Percentiles rank a stretch among this genome's conserved stretches.
These are phyloP conservation scores for Ceratosolen solmsi DNA, from an alignment of 1,140 invertebrate species.

Conservation along the genomic window DNA sequence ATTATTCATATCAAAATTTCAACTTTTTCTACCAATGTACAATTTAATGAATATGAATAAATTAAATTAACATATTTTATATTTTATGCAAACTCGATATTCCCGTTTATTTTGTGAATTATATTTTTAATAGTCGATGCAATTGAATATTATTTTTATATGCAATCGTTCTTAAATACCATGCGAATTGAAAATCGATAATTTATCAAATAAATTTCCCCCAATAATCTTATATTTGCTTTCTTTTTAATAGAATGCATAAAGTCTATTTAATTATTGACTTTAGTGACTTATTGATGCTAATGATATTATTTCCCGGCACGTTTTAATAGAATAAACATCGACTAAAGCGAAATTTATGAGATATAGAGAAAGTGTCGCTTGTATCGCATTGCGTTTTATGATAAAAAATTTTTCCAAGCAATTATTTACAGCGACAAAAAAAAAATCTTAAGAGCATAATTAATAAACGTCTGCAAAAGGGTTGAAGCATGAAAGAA, in stretches of 20 bases:
- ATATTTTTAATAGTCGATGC: neutral
- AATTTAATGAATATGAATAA: conserved; percentile 15
- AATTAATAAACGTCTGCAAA: neutral
- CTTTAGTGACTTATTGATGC: neutral
- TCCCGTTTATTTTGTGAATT: neutral
- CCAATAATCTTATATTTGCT: neutral
- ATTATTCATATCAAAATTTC: neutral
- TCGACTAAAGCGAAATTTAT: neutral
- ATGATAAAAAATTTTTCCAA: too few species aligned
- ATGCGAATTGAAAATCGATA: conserved; percentile 13
- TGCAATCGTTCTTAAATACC: neutral
- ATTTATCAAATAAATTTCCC: neutral
- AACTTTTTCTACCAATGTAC: neutral
- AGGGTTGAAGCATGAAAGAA: neutral
- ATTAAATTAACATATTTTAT: conserved; percentile 9
- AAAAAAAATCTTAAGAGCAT: neutral
- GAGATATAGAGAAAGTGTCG: too few species aligned
- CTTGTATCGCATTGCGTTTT: too few species aligned
- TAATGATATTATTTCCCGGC: neutral
- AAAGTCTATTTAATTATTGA: neutral
- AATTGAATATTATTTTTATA: neutral
- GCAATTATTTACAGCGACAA: too few species aligned
- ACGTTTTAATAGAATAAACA: neutral
- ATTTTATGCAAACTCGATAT: conserved; percentile 1
- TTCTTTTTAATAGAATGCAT: neutral